Percentiles rank a stretch among this genome's conserved stretches.
Evolutionary conservation across 1,140 invertebrate species (phyloP).

Genomic region (Lepidurus couesii): DNA sequence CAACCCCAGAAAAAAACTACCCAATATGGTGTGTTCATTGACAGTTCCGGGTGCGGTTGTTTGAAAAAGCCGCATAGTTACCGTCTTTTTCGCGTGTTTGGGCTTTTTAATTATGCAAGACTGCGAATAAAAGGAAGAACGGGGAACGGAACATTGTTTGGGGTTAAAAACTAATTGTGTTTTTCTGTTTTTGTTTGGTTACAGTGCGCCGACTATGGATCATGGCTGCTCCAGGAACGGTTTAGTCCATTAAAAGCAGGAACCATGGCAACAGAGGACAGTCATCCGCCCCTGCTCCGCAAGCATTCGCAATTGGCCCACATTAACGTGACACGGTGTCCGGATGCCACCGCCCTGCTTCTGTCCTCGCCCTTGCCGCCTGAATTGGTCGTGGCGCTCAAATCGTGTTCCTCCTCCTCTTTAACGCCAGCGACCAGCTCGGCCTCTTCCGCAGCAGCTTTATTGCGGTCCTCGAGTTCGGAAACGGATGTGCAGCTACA

Average conservation of each 20-base stretch:
- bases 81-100: not conserved
- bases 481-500: not conserved
- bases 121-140: too few species aligned
- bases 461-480: not conserved
- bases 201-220: not conserved
- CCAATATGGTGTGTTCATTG: not conserved
- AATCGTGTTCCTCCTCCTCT: not conserved
- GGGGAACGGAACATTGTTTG: too few species aligned
- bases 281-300: not conserved
- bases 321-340: not conserved
- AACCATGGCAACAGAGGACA: conserved; percentile 7
- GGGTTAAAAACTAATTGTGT: too few species aligned
- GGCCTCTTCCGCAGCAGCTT: not conserved
- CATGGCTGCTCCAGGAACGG: not conserved
- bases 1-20: not conserved
- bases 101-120: not conserved
- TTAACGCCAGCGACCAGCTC: not conserved
- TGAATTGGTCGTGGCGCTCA: conserved; percentile 32
- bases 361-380: conserved; percentile 31
- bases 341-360: conserved; percentile 27
- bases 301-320: not conserved
- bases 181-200: not conserved
- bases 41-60: not conserved
- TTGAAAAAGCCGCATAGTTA: not conserved
- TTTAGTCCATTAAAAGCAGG: not conserved